Conservation (phyloP, 2,888 invertebrate species). For the Andrena flavipes region DNA sequence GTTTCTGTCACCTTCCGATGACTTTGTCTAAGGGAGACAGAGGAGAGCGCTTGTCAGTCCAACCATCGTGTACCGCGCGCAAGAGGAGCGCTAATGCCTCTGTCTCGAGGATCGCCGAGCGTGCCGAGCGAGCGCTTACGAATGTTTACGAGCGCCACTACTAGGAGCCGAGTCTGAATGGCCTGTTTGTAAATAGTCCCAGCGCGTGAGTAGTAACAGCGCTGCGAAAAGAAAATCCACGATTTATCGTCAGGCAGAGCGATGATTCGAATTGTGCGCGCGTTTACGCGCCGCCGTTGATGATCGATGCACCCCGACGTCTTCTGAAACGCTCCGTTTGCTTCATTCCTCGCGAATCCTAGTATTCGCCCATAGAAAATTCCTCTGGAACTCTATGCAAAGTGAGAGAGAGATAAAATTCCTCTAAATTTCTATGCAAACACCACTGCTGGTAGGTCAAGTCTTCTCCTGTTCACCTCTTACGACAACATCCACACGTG, state of each 20-base stretch:
- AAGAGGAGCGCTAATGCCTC: constrained; percentile 8
- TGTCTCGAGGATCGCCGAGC: constrained; percentile 13
- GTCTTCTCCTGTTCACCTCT: not conserved
- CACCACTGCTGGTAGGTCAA: not conserved
- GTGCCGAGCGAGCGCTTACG: constrained; percentile 24
- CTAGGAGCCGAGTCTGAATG: constrained; percentile 38
- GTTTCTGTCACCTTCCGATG: constrained; percentile 53
- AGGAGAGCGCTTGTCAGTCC: not conserved
- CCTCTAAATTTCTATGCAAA: not conserved
- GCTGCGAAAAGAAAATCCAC: constrained; percentile 12
- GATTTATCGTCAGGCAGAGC: constrained; percentile 34
- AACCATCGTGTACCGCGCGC: constrained; percentile 38
- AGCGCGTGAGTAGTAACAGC: not conserved
- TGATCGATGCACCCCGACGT: constrained; percentile 19
- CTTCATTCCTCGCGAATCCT: not conserved
- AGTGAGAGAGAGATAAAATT: not conserved
- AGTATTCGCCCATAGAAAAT: not conserved
- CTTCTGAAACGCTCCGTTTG: not conserved
- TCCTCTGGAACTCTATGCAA: not conserved
- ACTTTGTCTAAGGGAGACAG: constrained; percentile 37
- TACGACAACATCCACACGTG: not conserved
- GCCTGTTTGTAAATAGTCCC: constrained; percentile 64
- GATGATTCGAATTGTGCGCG: not conserved
- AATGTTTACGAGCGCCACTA: constrained; percentile 49
- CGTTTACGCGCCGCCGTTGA: constrained; percentile 14